phyloP scores from a whole-genome alignment of 2,113 vertebrate species.

The Lophochroa leadbeateri region DNA sequence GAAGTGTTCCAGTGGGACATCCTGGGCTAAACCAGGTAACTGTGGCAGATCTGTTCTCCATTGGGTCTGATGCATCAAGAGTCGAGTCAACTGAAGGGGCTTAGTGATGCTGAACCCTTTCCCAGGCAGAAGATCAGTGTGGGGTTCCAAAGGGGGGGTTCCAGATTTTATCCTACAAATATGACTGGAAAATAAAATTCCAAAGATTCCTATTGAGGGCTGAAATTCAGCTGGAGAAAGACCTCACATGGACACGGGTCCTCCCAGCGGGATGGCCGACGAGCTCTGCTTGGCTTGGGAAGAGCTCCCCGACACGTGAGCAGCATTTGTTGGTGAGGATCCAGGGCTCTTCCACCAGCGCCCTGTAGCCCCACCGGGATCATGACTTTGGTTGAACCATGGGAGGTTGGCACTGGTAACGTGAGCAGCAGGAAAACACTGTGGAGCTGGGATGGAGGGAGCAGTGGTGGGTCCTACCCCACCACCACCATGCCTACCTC shows the following conservation, averaged over 20 bases:
- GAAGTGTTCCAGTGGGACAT: background rate
- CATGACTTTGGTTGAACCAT: background rate
- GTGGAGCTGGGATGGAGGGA: background rate
- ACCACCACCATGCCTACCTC: background rate
- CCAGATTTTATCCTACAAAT: background rate
- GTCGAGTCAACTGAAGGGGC: fast-evolving
- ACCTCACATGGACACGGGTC: fast-evolving
- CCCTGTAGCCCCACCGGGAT: background rate
- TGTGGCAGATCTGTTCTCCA: background rate
- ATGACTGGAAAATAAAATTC: background rate
- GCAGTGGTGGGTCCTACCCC: background rate
- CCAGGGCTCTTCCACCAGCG: background rate
- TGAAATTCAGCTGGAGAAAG: background rate
- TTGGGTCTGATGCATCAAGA: background rate
- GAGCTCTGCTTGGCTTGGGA: background rate
- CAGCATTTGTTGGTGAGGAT: background rate
- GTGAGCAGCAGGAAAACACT: constrained; percentile 17
- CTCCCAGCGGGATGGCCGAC: background rate
- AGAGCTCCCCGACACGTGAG: background rate
- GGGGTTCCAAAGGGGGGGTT: background rate
- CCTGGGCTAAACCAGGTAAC: background rate
- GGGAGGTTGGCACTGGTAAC: constrained; percentile 20
- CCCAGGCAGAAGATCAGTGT: fast-evolving
- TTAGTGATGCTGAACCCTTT: background rate
- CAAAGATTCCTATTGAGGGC: background rate